Evolutionary conservation across 2,113 vertebrate genomes (phyloP).

Genomic region (Coptodon bakossiorum): DNA sequence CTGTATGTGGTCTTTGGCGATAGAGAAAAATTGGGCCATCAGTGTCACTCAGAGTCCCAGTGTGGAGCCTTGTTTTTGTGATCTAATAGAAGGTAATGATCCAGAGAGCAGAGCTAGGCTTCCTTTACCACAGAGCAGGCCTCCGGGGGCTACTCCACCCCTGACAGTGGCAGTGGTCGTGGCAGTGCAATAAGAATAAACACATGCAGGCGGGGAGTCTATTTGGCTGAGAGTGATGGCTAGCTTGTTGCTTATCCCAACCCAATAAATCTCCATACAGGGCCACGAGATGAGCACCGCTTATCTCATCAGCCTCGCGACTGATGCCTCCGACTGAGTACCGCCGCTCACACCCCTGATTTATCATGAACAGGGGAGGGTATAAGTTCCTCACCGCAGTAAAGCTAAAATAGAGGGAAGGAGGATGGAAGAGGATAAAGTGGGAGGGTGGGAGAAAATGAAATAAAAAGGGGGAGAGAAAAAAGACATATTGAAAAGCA

Average conservation of each 20-base stretch:
- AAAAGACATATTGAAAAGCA: conserved; percentile 67
- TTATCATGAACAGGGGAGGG: conserved; percentile 64
- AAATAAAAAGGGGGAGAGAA: conserved; percentile 53
- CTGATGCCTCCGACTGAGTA: conserved; percentile 70
- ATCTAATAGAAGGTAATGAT: conserved; percentile 93
- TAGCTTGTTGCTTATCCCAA: conserved; percentile 85
- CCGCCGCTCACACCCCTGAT: conserved; percentile 76
- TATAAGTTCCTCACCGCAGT: conserved; percentile 77
- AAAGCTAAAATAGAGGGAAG: conserved; percentile 67
- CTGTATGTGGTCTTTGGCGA: conserved; percentile 52
- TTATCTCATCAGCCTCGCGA: conserved; percentile 85
- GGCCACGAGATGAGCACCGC: conserved; percentile 84
- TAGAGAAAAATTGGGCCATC: conserved; percentile 73
- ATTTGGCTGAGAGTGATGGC: conserved; percentile 87
- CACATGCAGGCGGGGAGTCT: conserved; percentile 86
- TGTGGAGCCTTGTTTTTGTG: conserved; percentile 80
- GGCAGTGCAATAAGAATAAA: conserved; percentile 88
- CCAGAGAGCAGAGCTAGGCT: conserved; percentile 65
- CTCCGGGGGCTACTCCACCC: conserved; percentile 66
- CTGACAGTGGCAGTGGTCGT: conserved; percentile 59
- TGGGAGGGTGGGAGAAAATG: conserved; percentile 44
- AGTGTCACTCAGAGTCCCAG: conserved; percentile 70
- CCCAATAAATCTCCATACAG: conserved; percentile 95
- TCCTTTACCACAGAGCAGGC: conserved; percentile 72
- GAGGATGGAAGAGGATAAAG: conserved; percentile 71